These are phyloP conservation scores for Chalcis sispes DNA, from an alignment of 2,888 invertebrate species.

Conservation along the genomic window DNA sequence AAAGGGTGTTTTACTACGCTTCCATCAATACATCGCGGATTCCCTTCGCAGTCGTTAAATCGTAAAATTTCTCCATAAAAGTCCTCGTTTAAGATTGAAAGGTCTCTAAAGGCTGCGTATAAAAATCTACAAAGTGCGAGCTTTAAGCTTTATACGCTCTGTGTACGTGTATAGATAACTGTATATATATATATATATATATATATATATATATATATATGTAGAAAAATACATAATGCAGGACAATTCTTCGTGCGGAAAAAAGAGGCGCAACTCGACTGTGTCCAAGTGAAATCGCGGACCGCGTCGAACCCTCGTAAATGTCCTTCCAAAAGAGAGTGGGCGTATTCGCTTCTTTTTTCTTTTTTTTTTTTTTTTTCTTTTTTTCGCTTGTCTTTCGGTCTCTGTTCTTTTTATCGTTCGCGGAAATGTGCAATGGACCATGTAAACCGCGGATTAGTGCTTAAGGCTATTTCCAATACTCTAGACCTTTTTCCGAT, in stretches of 20 bases:
- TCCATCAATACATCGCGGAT: background rate
- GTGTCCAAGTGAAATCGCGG: background rate
- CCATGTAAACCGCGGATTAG: too few species aligned
- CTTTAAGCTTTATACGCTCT: background rate
- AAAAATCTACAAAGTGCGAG: slow-evolving; percentile 7
- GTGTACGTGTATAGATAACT: too few species aligned
- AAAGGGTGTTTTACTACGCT: background rate
- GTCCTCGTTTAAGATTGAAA: slow-evolving; percentile 32
- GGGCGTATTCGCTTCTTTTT: background rate
- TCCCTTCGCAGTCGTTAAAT: slow-evolving; percentile 32
- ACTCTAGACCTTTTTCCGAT: too few species aligned
- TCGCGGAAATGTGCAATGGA: slow-evolving; percentile 4
- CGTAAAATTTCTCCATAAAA: slow-evolving; percentile 48
- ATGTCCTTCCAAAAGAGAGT: background rate
- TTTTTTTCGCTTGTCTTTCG: too few species aligned
- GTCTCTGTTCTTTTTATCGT: background rate
- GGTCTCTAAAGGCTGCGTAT: slow-evolving; percentile 9
- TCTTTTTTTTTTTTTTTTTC: background rate
- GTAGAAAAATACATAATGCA: slow-evolving; percentile 36
- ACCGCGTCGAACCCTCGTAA: too few species aligned
- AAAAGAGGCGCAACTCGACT: background rate
- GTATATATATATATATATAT: background rate
- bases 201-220: too few species aligned
- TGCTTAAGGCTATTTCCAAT: too few species aligned
- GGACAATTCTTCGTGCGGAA: slow-evolving; percentile 15